These are phyloP conservation scores for Leptodactylus fallax DNA, from an alignment of 2,797 vertebrate species.

Conservation along the genomic window DNA sequence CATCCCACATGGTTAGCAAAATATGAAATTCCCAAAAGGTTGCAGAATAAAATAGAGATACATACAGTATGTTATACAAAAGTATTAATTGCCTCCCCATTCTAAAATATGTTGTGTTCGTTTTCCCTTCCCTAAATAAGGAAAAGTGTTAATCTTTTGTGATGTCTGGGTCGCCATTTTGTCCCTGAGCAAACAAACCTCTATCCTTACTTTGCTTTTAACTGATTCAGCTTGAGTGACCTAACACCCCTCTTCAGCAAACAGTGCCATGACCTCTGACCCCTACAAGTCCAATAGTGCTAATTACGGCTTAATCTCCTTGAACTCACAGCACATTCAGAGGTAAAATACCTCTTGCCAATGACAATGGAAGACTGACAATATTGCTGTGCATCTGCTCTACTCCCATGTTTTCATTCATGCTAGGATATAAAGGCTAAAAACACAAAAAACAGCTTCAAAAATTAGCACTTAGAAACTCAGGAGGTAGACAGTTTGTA, in stretches of 20 bases:
- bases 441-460: neutral
- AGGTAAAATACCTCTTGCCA: constrained; percentile 57
- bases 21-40: neutral
- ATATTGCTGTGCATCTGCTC: constrained; percentile 3
- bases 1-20: neutral
- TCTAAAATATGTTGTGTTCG: constrained; percentile 50
- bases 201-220: constrained; percentile 60
- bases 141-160: constrained; percentile 63
- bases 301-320: constrained; percentile 62
- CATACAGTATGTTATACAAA: neutral
- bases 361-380: constrained; percentile 51
- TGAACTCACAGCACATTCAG: constrained; percentile 47
- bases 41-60: neutral
- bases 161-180: constrained; percentile 60
- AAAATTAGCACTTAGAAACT: neutral
- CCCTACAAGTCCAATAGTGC: constrained; percentile 60
- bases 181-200: constrained; percentile 57
- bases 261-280: constrained; percentile 58
- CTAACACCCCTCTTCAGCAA: constrained; percentile 53
- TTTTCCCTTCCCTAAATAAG: constrained; percentile 46
- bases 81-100: constrained; percentile 13
- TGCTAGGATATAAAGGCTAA: constrained; percentile 22
- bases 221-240: constrained; percentile 57
- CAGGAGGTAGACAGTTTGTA: neutral
- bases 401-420: neutral